Evolutionary conservation across 2,113 vertebrate species (phyloP), one percentile per base, ranked within the genome.

Genomic region (Catharus minimus): DNA sequence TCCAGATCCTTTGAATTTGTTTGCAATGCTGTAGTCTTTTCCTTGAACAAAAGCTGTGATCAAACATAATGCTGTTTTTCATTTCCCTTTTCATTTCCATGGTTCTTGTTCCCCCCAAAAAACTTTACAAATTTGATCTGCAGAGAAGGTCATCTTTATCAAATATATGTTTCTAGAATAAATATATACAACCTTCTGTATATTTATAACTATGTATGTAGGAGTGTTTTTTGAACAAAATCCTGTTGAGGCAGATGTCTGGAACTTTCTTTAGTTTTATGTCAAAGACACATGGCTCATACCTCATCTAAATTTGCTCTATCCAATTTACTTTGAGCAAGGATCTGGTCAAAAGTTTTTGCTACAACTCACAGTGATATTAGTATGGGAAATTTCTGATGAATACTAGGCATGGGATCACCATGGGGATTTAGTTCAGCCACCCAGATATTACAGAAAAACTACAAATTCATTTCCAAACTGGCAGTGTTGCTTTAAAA

Each of bases 181-280:
- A 92, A 94, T 89, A 93, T 83, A 82, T 89, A 73, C 82, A 93
- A 94, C 83, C 86, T 90, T 90, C 86, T 93, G 50, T 92, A 47
- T 94, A 95, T 87, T 95, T 95, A 94, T 94, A 94, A 76, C 89
- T 69, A 6, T 55, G 60, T 47, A 91, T 74, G 91, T 94, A 92
- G 95, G 94, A 95, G 88, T 95, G 69, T 65, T 86, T 94, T 92
- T 87, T 92, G 62, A 95, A 94, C 89, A 94, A 87, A 95, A 95
- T 94, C 81, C 36, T 91, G 78, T 89, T 90, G 71, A 95, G 80
- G 64, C 89, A 96, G 91, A 95, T 96, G 93, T 77, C 94, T 95
- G 95, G 87, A 92, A 95, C 84, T 95, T 94, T 90, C 95, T 93
- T 87, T 91, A 93, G 87, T 91, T 96, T 89, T 88, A 90, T 95